These are phyloP conservation scores for Pseudorectes ferrugineus DNA, from an alignment of 2,113 vertebrate species.

Conservation along the genomic window DNA sequence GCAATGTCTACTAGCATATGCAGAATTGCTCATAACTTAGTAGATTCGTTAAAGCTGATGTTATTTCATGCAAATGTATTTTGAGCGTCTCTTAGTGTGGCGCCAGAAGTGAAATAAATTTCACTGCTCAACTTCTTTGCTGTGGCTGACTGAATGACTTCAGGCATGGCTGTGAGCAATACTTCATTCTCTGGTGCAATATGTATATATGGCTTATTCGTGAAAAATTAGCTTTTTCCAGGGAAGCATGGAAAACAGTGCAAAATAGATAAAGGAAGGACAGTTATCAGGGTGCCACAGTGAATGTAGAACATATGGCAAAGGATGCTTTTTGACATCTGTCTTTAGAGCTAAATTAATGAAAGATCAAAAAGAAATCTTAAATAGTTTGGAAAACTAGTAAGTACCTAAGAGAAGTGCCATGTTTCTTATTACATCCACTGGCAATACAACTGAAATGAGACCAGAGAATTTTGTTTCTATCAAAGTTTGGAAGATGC, in stretches of 20 bases:
- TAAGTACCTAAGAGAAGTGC: background rate
- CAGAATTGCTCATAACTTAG: background rate
- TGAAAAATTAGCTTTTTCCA: background rate
- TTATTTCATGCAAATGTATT: constrained; percentile 31
- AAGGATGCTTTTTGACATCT: background rate
- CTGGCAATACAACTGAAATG: background rate
- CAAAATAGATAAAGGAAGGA: background rate
- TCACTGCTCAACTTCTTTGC: constrained; percentile 14
- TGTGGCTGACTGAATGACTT: constrained; percentile 38
- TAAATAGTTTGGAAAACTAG: background rate
- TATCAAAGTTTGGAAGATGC: background rate
- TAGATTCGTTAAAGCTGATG: background rate
- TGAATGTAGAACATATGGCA: background rate
- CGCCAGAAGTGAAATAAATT: constrained; percentile 38
- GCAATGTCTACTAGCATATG: background rate
- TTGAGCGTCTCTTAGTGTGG: background rate
- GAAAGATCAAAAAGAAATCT: background rate
- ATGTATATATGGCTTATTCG: background rate
- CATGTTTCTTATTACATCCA: background rate
- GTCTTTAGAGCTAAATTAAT: background rate
- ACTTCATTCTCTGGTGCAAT: background rate
- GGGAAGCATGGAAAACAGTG: background rate
- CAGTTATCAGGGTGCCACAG: background rate
- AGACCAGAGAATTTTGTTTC: background rate
- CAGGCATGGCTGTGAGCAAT: constrained; percentile 21